A percentile compares a stretch with the other conserved stretches of the same genome.
These are phyloP conservation scores for Pavo muticus DNA, from an alignment of 2,113 vertebrate genomes.

Conservation along the genomic window DNA sequence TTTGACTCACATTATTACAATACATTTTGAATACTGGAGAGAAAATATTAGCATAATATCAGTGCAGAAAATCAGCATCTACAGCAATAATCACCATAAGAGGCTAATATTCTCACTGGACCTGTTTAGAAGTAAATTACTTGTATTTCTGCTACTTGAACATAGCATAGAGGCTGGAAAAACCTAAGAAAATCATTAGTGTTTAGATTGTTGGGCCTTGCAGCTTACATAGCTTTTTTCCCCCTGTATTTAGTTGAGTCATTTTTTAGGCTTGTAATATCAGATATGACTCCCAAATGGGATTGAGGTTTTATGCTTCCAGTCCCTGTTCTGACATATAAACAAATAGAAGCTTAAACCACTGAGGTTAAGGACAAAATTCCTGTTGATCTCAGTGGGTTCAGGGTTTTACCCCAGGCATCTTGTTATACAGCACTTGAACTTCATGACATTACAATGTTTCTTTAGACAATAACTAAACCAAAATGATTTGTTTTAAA, in stretches of 20 bases:
- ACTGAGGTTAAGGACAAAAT: not conserved
- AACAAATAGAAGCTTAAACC: not conserved
- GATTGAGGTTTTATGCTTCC: not conserved
- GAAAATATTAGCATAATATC: not conserved
- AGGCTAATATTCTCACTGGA: not conserved
- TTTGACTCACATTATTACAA: not conserved
- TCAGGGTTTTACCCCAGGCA: not conserved
- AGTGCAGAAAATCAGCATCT: not conserved
- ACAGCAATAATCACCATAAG: not conserved
- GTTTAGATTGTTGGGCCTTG: not conserved
- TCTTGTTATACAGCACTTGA: not conserved
- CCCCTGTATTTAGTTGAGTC: not conserved
- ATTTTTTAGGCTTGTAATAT: not conserved
- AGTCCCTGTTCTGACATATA: not conserved
- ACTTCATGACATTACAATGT: not conserved
- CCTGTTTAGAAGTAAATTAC: not conserved
- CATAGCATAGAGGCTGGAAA: not conserved
- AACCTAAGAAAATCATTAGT: not conserved
- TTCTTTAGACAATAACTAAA: conserved; percentile 3
- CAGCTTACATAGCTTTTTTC: not conserved
- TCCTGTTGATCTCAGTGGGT: not conserved
- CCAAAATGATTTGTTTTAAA: not conserved
- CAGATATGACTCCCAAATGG: not conserved
- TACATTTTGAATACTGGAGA: not conserved
- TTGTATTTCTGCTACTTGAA: not conserved